Conservation (phyloP, 2,888 invertebrate species). For the Tyria jacobaeae region DNA sequence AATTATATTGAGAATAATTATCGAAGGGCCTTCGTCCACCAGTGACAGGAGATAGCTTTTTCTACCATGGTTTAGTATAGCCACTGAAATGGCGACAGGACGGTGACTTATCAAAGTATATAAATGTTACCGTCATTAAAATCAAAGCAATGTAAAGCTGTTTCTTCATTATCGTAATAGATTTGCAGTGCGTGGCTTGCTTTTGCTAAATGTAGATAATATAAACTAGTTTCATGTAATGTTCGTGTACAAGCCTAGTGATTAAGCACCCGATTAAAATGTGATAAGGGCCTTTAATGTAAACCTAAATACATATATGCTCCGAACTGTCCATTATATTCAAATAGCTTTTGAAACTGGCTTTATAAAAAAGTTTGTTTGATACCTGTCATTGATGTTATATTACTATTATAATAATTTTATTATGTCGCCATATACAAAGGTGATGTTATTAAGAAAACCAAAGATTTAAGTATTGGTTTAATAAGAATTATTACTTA, state of each 20-base stretch:
- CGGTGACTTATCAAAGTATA: not conserved
- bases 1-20: not conserved
- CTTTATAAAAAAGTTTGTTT: conserved; percentile 14
- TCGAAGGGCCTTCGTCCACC: no score
- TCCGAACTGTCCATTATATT: conserved; percentile 5
- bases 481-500: conserved; percentile 34
- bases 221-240: conserved; percentile 30
- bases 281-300: conserved; percentile 46
- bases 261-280: conserved; percentile 17
- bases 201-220: conserved; percentile 11
- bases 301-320: conserved; percentile 7
- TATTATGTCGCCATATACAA: conserved; percentile 49
- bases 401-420: conserved; percentile 16
- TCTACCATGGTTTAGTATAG: no score
- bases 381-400: conserved; percentile 16
- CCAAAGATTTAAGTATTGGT: conserved; percentile 71
- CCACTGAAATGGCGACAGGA: no score
- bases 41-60: no score
- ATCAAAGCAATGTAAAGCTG: not conserved
- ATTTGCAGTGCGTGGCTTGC: not conserved
- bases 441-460: conserved; percentile 58
- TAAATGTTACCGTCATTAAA: not conserved
- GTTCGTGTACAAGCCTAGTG: conserved; percentile 33
- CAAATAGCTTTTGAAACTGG: conserved; percentile 5
- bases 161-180: not conserved